phyloP scores from a whole-genome alignment of 2,797 vertebrate species.

The Petrocephalus schoutedeni region DNA sequence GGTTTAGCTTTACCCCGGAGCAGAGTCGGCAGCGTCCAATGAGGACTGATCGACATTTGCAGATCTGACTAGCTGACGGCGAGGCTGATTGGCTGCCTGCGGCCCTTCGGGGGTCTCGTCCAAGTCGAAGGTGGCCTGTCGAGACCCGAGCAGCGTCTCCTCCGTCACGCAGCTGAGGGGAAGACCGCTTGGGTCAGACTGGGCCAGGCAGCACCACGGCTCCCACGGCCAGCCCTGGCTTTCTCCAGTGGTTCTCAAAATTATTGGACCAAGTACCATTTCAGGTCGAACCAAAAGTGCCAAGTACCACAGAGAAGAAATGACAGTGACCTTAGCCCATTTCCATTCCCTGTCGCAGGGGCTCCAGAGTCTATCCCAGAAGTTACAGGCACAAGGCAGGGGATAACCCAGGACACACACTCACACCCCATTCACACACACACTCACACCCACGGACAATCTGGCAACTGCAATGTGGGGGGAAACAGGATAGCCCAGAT shows the following conservation, averaged over 20 bases:
- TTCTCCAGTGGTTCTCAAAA: background rate
- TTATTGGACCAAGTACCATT: background rate
- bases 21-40: constrained; percentile 45
- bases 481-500: background rate
- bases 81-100: constrained; percentile 41
- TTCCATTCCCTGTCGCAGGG: too few species aligned
- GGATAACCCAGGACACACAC: too few species aligned
- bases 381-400: too few species aligned
- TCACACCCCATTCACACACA: too few species aligned
- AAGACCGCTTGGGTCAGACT: background rate
- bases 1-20: constrained; percentile 47
- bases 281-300: background rate
- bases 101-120: constrained; percentile 44
- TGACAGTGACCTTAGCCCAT: too few species aligned
- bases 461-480: too few species aligned
- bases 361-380: too few species aligned
- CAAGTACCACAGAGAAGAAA: background rate
- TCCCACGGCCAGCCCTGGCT: background rate
- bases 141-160: constrained; percentile 63
- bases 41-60: constrained; percentile 55
- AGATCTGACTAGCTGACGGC: constrained; percentile 54
- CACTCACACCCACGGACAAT: too few species aligned
- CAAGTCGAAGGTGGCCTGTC: constrained; percentile 63
- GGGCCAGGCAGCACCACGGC: background rate
- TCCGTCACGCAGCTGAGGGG: constrained; percentile 69